phyloP scores from a whole-genome alignment of 2,888 invertebrate species.

The Lycocerus yunnanus region DNA sequence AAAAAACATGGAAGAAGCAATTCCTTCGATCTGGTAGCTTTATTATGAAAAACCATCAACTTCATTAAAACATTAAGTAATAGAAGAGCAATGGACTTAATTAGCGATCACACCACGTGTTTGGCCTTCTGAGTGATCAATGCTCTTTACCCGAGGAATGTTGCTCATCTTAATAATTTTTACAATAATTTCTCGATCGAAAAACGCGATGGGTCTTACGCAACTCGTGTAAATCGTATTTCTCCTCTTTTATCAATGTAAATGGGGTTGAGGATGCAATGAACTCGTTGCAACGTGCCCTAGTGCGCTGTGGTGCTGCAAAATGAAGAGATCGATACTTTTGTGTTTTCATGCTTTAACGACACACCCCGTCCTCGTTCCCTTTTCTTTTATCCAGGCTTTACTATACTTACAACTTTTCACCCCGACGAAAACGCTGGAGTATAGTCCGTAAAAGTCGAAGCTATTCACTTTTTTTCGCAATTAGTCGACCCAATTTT shows the following conservation, averaged over 20 bases:
- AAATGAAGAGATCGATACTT: conserved; percentile 26
- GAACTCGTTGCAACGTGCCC: conserved; percentile 31
- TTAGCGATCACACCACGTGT: conserved; percentile 34
- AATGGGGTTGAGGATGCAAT: conserved; percentile 24
- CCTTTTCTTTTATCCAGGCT: conserved; percentile 18
- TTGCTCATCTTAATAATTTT: conserved; percentile 25
- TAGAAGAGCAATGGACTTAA: conserved; percentile 33
- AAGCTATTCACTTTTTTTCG: background rate
- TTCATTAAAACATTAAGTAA: conserved; percentile 27
- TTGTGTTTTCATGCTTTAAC: conserved; percentile 12
- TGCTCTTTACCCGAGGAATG: conserved; percentile 29
- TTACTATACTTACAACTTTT: background rate
- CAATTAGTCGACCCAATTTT: background rate
- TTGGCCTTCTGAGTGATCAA: conserved; percentile 33
- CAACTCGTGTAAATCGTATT: background rate
- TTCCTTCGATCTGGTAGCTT: background rate
- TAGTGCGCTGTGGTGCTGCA: conserved; percentile 29
- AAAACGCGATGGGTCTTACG: background rate
- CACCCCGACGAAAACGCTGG: background rate
- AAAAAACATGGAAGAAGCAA: background rate
- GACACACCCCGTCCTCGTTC: conserved; percentile 31
- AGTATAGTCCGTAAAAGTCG: background rate
- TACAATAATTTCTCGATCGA: conserved; percentile 8
- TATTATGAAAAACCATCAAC: conserved; percentile 5
- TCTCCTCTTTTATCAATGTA: conserved; percentile 17